Evolutionary conservation across 1,140 invertebrate genomes (phyloP).

Genomic region (Rhyacophila brunnea): DNA sequence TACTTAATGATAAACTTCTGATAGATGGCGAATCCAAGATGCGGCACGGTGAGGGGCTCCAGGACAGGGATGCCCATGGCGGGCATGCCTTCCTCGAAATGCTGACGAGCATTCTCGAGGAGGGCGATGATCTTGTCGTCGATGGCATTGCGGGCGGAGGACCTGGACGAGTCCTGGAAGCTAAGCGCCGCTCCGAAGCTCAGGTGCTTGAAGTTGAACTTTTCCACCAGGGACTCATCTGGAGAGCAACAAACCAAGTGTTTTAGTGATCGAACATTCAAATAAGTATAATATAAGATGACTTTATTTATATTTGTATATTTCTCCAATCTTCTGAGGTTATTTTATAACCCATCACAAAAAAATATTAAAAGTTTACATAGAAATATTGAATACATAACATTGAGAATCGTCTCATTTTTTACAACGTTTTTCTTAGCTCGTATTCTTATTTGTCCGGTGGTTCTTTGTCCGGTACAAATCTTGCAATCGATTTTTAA

Average conservation of each 20-base stretch:
- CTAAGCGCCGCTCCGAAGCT: not conserved
- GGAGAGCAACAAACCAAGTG: not conserved
- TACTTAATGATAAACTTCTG: slow-evolving; percentile 10
- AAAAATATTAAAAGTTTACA: no score
- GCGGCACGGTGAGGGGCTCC: not conserved
- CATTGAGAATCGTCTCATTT: no score
- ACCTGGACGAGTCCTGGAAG: no score
- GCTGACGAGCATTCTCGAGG: not conserved
- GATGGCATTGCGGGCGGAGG: not conserved
- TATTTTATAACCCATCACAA: no score
- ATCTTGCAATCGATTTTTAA: no score
- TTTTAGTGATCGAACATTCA: slow-evolving; percentile 29
- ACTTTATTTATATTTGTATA: no score
- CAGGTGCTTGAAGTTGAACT: slow-evolving; percentile 1
- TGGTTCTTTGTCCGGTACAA: no score
- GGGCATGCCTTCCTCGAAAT: slow-evolving; percentile 5
- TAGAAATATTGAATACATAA: no score
- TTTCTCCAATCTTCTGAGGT: no score
- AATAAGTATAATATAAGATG: no score
- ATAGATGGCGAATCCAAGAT: not conserved
- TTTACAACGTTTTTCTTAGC: no score
- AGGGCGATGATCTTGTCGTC: slow-evolving; percentile 9
- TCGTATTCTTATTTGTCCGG: no score
- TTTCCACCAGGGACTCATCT: not conserved
- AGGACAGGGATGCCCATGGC: slow-evolving; percentile 10